Conservation (phyloP, 2,113 vertebrate species). For the Osmerus eperlanus region DNA sequence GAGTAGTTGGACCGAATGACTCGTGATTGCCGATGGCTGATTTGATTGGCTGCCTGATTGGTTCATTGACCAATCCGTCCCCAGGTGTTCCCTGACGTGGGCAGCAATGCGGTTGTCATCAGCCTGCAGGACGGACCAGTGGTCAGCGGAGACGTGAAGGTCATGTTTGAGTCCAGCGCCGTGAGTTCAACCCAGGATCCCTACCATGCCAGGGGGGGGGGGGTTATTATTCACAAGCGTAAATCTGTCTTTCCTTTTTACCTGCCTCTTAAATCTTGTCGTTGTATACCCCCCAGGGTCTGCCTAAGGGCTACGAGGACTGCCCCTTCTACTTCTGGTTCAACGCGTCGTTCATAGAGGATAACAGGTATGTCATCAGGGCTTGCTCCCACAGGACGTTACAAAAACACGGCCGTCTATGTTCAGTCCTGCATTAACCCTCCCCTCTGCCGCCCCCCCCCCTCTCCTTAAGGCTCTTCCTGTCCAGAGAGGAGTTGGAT, state of each 20-base stretch:
- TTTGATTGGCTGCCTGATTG: neutral
- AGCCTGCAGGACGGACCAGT: constrained; percentile 76
- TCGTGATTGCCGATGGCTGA: no score
- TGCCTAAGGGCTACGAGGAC: constrained; percentile 88
- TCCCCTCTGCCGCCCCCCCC: neutral
- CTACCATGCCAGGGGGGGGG: no score
- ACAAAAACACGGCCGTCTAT: neutral
- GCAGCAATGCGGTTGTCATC: constrained; percentile 79
- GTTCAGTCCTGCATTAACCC: no score
- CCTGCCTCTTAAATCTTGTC: neutral
- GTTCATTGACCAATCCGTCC: neutral
- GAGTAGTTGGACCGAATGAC: no score
- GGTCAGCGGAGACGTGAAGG: constrained; percentile 86
- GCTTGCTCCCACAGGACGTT: neutral
- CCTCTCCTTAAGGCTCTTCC: constrained; percentile 76
- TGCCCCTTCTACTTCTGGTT: constrained; percentile 97
- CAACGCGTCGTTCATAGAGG: constrained; percentile 86
- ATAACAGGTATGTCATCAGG: constrained; percentile 76
- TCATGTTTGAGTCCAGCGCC: constrained; percentile 84
- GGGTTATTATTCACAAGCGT: no score
- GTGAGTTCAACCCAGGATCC: constrained; percentile 72
- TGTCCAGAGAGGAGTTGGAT: constrained; percentile 87
- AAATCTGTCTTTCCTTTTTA: no score
- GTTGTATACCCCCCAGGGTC: constrained; percentile 64
- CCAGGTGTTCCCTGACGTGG: constrained; percentile 84